These are phyloP conservation scores for Drosophila colorata DNA, from an alignment of 2,888 invertebrate species.

Conservation along the genomic window DNA sequence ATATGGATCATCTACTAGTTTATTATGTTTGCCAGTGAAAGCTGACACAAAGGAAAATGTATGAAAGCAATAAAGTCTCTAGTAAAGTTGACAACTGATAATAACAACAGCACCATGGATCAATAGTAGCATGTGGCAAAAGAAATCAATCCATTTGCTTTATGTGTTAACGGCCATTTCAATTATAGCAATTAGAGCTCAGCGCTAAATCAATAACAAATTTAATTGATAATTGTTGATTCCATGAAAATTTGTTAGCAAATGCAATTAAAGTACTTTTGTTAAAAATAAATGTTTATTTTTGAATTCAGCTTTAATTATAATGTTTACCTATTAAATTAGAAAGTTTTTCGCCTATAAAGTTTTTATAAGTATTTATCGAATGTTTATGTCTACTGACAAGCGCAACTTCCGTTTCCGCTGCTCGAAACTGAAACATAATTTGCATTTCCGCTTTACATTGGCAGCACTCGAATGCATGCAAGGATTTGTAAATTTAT, in stretches of 20 bases:
- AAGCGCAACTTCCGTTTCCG: constrained; percentile 60
- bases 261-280: neutral
- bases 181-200: neutral
- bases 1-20: constrained; percentile 9
- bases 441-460: constrained; percentile 65
- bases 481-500: constrained; percentile 42
- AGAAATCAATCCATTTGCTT: neutral
- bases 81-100: neutral
- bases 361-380: constrained; percentile 21
- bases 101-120: constrained; percentile 1
- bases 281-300: no score
- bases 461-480: constrained; percentile 31
- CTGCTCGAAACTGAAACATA: constrained; percentile 43
- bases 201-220: neutral
- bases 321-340: neutral
- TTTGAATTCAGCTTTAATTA: no score
- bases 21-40: constrained; percentile 24
- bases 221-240: no score
- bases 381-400: constrained; percentile 28
- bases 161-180: no score
- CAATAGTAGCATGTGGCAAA: neutral
- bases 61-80: neutral
- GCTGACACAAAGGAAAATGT: neutral
- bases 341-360: neutral
- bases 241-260: no score